These are phyloP conservation scores for Danio choprae DNA, from an alignment of 2,797 vertebrate species.

Conservation along the genomic window DNA sequence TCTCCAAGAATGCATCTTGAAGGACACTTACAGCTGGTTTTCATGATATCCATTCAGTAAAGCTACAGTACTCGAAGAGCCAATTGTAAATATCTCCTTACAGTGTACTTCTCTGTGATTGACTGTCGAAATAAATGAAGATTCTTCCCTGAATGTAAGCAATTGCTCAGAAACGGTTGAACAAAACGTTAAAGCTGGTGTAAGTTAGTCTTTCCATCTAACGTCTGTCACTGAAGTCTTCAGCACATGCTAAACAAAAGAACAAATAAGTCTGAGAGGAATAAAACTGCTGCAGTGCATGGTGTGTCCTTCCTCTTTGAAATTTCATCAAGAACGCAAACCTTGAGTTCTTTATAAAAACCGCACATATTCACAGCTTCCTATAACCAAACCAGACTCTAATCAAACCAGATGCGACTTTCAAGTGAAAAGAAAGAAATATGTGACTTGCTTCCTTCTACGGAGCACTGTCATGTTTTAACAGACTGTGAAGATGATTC, in stretches of 20 bases:
- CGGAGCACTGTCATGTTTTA: slow-evolving; percentile 23
- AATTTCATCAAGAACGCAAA: background rate
- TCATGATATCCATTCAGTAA: background rate
- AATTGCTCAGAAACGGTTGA: background rate
- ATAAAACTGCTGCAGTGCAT: background rate
- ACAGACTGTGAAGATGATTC: slow-evolving; percentile 30
- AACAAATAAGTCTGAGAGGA: slow-evolving; percentile 1
- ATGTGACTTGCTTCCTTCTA: slow-evolving; percentile 12
- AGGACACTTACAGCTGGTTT: background rate
- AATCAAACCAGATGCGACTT: background rate
- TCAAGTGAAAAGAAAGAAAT: slow-evolving; percentile 26
- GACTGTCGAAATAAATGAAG: background rate
- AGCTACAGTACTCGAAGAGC: background rate
- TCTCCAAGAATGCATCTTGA: background rate
- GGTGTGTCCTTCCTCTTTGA: slow-evolving; percentile 8
- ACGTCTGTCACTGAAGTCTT: background rate
- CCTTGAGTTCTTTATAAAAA: slow-evolving; percentile 24
- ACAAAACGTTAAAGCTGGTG: background rate
- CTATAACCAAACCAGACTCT: background rate
- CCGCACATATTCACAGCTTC: slow-evolving; percentile 5
- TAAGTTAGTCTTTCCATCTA: background rate
- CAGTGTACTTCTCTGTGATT: background rate
- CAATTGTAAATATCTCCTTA: background rate
- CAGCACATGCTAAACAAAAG: background rate
- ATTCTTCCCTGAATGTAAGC: background rate